These are phyloP conservation scores for Apodemia hepburni DNA, from an alignment of 2,888 invertebrate species.

Conservation along the genomic window DNA sequence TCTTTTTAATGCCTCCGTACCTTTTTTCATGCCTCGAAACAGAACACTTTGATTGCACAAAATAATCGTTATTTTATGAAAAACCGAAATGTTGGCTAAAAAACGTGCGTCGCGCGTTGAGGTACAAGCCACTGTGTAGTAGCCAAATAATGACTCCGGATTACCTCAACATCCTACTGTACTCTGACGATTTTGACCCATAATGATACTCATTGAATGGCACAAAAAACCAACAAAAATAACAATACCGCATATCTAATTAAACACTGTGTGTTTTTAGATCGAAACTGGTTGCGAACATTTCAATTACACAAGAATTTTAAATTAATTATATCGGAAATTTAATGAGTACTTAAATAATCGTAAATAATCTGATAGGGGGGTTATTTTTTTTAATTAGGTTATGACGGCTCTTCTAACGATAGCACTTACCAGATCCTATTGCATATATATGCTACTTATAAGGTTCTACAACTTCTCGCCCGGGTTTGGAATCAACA, in stretches of 20 bases:
- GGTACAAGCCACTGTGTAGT: slow-evolving; percentile 44
- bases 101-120: slow-evolving; percentile 39
- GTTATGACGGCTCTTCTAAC: too few relatives aligned
- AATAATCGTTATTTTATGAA: slow-evolving; percentile 18
- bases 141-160: slow-evolving; percentile 52
- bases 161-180: slow-evolving; percentile 53
- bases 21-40: slow-evolving; percentile 6
- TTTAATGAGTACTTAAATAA: not conserved
- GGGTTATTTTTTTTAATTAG: too few relatives aligned
- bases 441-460: too few relatives aligned
- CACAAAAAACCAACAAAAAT: slow-evolving; percentile 26
- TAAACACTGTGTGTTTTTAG: slow-evolving; percentile 12
- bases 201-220: slow-evolving; percentile 32
- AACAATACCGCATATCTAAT: slow-evolving; percentile 25
- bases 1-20: slow-evolving; percentile 4
- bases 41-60: not conserved
- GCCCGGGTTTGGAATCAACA: too few relatives aligned
- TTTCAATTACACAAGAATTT: not conserved
- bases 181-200: slow-evolving; percentile 35
- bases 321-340: not conserved
- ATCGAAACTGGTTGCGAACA: slow-evolving; percentile 8
- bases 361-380: not conserved
- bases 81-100: slow-evolving; percentile 18
- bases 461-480: too few relatives aligned
- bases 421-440: too few relatives aligned